A percentile compares a stretch with the other conserved stretches of the same genome.
Conservation (phyloP, 2,888 invertebrate species). For the Allolobophora icterica region DNA sequence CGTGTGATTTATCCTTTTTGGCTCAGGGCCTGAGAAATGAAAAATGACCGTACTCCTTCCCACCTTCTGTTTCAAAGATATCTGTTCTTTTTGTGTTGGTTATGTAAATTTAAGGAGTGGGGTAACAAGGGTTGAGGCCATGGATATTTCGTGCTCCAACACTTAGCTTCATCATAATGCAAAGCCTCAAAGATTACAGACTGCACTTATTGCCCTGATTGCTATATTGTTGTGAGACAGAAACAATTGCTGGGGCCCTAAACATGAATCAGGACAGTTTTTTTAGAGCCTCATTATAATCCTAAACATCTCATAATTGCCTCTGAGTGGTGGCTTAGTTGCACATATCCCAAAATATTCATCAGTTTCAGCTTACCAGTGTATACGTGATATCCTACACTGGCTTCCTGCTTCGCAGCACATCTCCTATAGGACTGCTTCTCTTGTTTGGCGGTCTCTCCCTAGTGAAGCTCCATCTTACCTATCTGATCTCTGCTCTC, state of each 20-base stretch:
- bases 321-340: too few relatives aligned
- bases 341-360: too few relatives aligned
- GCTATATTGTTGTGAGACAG: too few relatives aligned
- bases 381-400: too few relatives aligned
- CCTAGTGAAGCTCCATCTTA: too few relatives aligned
- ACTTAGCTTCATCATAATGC: background rate
- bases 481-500: too few relatives aligned
- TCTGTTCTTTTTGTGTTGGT: background rate
- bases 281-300: background rate
- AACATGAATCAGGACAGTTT: background rate
- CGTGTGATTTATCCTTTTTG: background rate
- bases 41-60: background rate
- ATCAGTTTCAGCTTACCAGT: too few relatives aligned
- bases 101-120: background rate
- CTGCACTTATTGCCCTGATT: too few relatives aligned
- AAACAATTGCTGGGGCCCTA: background rate
- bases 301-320: background rate
- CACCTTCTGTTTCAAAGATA: background rate
- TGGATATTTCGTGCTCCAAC: background rate
- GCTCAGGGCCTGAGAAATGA: background rate
- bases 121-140: background rate
- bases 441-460: too few relatives aligned
- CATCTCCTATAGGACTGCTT: too few relatives aligned
- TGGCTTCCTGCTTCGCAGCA: too few relatives aligned
- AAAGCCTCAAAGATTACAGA: too few relatives aligned